phyloP scores from a whole-genome alignment of 2,113 vertebrate species.

The Paradoxurus hermaphroditus region DNA sequence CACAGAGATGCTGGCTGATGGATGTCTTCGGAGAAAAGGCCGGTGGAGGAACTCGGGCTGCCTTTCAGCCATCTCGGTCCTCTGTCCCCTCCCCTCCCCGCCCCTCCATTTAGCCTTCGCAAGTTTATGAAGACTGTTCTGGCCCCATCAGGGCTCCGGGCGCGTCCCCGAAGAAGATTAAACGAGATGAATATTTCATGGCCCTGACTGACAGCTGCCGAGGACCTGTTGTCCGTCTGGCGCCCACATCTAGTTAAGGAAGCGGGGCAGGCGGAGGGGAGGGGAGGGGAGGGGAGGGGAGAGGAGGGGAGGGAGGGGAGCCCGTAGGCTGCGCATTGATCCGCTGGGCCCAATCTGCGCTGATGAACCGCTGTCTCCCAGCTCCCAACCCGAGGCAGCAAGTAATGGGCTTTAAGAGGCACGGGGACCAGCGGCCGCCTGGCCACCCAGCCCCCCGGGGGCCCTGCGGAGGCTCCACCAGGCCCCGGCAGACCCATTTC shows the following conservation, averaged over 20 bases:
- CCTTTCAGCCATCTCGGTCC: conserved; percentile 9
- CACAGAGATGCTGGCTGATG: neutral
- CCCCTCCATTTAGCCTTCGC: conserved; percentile 65
- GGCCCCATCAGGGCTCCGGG: conserved; percentile 76
- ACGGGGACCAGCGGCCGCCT: conserved; percentile 15
- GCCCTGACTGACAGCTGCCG: conserved; percentile 82
- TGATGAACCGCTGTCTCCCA: conserved; percentile 55
- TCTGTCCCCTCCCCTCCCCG: neutral
- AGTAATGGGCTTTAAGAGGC: conserved; percentile 83
- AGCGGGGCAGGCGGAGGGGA: neutral
- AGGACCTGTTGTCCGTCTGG: conserved; percentile 85
- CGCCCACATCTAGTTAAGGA: conserved; percentile 81
- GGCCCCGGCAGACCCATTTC: conserved; percentile 77
- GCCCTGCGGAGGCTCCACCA: conserved; percentile 66
- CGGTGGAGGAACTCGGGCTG: neutral
- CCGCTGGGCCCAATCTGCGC: conserved; percentile 71
- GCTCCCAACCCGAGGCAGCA: conserved; percentile 57
- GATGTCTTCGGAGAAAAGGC: neutral
- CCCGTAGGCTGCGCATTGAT: conserved; percentile 76
- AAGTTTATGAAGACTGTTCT: conserved; percentile 72
- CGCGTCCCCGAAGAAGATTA: conserved; percentile 82
- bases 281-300: conserved; percentile 11
- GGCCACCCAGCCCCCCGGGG: conserved; percentile 41
- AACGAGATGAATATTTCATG: conserved; percentile 88
- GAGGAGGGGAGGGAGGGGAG: conserved; percentile 45